phyloP scores from a whole-genome alignment of 2,113 vertebrate genomes.

The Mesocricetus auratus region DNA sequence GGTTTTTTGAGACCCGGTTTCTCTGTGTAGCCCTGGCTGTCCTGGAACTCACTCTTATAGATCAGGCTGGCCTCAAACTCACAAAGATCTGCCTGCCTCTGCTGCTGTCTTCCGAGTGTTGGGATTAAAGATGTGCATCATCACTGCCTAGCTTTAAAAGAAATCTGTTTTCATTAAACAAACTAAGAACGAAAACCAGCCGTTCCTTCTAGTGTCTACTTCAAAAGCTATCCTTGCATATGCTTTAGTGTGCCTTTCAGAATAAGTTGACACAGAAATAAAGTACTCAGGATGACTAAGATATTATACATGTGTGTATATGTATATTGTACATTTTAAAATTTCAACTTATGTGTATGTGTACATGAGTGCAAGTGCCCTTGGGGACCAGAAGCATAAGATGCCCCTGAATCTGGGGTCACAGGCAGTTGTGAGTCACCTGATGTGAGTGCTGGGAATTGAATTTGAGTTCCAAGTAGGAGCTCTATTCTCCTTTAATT shows the following conservation, averaged over 20 bases:
- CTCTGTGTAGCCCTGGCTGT: too few relatives aligned
- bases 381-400: not conserved
- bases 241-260: not conserved
- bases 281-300: not conserved
- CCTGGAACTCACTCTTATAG: not conserved
- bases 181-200: not conserved
- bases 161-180: not conserved
- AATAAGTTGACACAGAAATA: not conserved
- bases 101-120: not conserved
- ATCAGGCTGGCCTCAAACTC: not conserved
- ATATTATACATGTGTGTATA: not conserved
- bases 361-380: not conserved
- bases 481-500: not conserved
- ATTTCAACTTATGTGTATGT: too few relatives aligned
- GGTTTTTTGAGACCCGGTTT: not conserved
- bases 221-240: not conserved
- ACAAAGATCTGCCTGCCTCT: not conserved
- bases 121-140: not conserved
- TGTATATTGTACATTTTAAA: not conserved
- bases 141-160: not conserved
- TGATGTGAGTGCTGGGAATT: not conserved
- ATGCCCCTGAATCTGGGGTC: not conserved
- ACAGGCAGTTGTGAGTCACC: not conserved
- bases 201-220: not conserved
- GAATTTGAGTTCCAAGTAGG: too few relatives aligned